phyloP scores from a whole-genome alignment of 2,797 vertebrate species.

The Simalia tracyae region DNA sequence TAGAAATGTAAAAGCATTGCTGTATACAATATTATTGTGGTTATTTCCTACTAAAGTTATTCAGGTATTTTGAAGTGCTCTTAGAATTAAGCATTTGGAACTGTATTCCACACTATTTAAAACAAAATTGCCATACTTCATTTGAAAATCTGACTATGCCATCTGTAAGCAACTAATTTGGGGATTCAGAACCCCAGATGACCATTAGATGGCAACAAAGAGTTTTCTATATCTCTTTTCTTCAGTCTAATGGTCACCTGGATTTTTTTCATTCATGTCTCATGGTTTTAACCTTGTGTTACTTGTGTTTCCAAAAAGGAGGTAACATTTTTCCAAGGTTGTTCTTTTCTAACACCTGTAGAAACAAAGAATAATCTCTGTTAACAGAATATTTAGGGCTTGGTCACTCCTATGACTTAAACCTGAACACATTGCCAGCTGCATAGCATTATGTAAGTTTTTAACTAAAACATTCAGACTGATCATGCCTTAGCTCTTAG shows the following conservation, averaged over 20 bases:
- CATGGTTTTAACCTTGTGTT: background rate
- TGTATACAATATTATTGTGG: background rate
- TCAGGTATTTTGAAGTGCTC: background rate
- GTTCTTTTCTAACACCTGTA: background rate
- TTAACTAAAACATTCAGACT: background rate
- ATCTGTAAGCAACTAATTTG: background rate
- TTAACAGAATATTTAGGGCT: background rate
- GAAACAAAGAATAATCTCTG: conserved; percentile 20
- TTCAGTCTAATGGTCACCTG: too few relatives aligned
- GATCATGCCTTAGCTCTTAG: background rate
- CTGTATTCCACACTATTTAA: background rate
- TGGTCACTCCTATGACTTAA: background rate
- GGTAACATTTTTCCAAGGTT: background rate
- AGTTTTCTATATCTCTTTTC: too few relatives aligned
- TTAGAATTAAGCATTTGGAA: conserved; percentile 2
- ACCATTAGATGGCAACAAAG: too few relatives aligned
- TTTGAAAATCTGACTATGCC: background rate
- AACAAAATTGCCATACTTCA: background rate
- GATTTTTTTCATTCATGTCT: background rate
- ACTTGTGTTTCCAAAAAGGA: background rate
- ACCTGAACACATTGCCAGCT: background rate
- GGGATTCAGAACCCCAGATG: background rate
- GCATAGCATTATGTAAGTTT: background rate
- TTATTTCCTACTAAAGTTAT: background rate
- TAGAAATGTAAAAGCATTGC: background rate